phyloP scores from a whole-genome alignment of 2,888 invertebrate species.

The Hartigia nigra region DNA sequence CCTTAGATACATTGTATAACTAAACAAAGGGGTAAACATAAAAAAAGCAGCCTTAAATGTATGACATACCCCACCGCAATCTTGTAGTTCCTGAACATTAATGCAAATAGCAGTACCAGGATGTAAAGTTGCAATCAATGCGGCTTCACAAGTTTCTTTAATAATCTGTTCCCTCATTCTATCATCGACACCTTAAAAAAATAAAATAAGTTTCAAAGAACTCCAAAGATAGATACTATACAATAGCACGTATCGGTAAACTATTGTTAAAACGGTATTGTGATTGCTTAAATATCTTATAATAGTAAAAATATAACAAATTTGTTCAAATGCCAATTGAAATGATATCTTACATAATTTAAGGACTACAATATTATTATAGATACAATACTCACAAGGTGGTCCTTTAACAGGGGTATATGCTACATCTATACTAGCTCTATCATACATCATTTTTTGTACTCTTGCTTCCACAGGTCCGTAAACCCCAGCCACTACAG shows the following conservation, averaged over 20 bases:
- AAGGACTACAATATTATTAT: slow-evolving; percentile 8
- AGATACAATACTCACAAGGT: slow-evolving; percentile 67
- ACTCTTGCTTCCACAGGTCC: slow-evolving; percentile 86
- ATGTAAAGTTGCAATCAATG: slow-evolving; percentile 77
- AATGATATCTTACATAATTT: slow-evolving; percentile 14
- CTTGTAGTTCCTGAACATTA: slow-evolving; percentile 88
- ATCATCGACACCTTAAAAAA: slow-evolving; percentile 71
- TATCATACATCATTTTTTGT: slow-evolving; percentile 81
- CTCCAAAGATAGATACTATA: neutral
- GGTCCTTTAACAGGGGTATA: slow-evolving; percentile 83
- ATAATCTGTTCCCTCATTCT: slow-evolving; percentile 81
- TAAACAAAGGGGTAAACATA: slow-evolving; percentile 25
- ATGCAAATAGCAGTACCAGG: slow-evolving; percentile 84
- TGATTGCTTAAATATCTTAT: slow-evolving; percentile 1
- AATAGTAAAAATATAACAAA: neutral
- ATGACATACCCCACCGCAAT: slow-evolving; percentile 79
- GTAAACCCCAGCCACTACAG: slow-evolving; percentile 80
- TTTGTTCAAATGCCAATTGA: slow-evolving; percentile 22
- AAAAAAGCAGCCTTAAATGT: slow-evolving; percentile 10
- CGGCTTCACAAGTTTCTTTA: slow-evolving; percentile 80
- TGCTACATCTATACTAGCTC: slow-evolving; percentile 81
- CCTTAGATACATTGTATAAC: slow-evolving; percentile 30
- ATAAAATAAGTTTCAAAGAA: slow-evolving; percentile 15
- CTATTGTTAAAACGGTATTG: slow-evolving; percentile 3
- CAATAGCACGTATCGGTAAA: neutral